Evolutionary conservation across 2,797 vertebrate species (phyloP).

Genomic region (Microhierax caerulescens): DNA sequence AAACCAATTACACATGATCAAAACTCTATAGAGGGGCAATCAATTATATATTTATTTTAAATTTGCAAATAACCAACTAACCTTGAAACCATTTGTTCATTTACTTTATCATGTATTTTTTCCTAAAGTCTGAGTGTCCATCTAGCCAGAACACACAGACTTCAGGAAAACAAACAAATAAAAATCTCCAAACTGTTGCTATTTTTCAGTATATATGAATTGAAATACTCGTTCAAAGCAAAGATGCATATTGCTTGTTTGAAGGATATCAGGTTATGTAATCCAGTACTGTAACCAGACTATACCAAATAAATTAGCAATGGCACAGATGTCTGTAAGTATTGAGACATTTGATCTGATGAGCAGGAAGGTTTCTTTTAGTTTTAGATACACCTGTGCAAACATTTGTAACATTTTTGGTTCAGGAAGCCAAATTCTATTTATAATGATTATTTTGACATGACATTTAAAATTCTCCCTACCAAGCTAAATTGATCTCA

Average conservation of each 20-base stretch:
- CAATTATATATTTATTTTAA: not conserved
- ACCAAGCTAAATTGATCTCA: not conserved
- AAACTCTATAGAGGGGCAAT: not conserved
- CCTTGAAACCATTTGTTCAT: not conserved
- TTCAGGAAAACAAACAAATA: not conserved
- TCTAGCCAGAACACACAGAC: not conserved
- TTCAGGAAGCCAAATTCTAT: not conserved
- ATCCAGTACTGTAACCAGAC: not conserved
- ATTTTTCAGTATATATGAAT: not conserved
- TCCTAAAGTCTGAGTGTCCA: not conserved
- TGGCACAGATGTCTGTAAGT: not conserved
- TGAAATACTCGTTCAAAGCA: not conserved
- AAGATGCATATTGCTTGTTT: not conserved
- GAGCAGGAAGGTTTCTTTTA: not conserved
- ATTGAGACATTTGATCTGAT: not conserved
- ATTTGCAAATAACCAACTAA: not conserved
- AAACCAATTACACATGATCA: not conserved
- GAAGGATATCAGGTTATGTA: not conserved
- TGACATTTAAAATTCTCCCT: not conserved
- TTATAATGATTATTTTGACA: not conserved
- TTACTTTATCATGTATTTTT: not conserved
- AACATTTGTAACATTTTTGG: not conserved
- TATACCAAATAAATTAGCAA: not conserved
- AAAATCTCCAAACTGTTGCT: not conserved
- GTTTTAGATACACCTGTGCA: not conserved